phyloP scores from a whole-genome alignment of 30 jellyfish, hydroid and myxozoan species.

The Morbakka virulenta region DNA sequence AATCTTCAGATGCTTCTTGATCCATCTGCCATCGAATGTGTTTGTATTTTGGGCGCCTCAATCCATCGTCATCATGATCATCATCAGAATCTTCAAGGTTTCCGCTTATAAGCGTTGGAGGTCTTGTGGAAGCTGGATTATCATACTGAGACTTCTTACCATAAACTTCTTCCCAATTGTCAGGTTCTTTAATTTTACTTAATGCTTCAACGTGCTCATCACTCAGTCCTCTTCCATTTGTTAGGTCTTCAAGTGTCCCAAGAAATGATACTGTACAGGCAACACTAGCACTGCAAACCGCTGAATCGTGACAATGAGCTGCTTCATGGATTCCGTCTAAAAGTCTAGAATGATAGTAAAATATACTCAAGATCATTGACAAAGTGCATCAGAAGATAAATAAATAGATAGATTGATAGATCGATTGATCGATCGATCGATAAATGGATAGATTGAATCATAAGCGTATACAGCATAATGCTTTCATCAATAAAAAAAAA shows the following conservation, averaged over 20 bases:
- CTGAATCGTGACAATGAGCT: conserved; percentile 72
- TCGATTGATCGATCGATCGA: too few species aligned
- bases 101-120: conserved; percentile 67
- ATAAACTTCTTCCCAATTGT: conserved; percentile 63
- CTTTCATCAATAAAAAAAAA: too few species aligned
- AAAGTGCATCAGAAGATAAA: too few species aligned
- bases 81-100: conserved; percentile 72
- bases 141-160: conserved; percentile 31
- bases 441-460: too few species aligned
- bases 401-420: too few species aligned
- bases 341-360: conserved; percentile 21
- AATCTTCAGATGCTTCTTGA: conserved; percentile 58
- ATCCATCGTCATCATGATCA: conserved; percentile 64
- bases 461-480: too few species aligned
- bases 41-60: conserved; percentile 71
- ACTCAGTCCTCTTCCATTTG: conserved; percentile 82
- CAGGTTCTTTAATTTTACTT: conserved; percentile 68
- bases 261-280: conserved; percentile 95
- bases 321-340: conserved; percentile 96
- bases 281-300: conserved; percentile 94
- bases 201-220: conserved; percentile 73
- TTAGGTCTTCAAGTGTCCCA: conserved; percentile 88
- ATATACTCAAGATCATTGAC: too few species aligned
- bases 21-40: conserved; percentile 98
- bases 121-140: conserved; percentile 66